Evolutionary conservation across 1,140 invertebrate genomes (phyloP), one percentile per base, ranked within the genome.

Genomic region (Philotrypesis tridentata): DNA sequence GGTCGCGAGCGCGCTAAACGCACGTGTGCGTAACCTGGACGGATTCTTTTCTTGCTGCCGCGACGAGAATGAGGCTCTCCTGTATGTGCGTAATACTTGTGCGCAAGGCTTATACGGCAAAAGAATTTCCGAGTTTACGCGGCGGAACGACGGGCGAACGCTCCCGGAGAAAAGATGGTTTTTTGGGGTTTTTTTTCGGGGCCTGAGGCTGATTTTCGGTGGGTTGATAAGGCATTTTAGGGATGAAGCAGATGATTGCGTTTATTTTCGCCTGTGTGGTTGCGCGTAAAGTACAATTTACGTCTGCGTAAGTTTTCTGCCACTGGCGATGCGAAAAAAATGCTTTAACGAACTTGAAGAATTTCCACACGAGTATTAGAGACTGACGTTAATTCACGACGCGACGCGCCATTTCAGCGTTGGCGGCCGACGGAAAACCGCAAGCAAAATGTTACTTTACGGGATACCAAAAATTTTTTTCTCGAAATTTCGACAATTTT

Each of bases 91-190:
- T 33, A 14, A 63, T 25, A 63, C n/a, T n/a, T n/a, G n/a, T 23
- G 17, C n/a, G 17, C n/a, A 31, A 43, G 14, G 12, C n/a, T n/a
- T 43, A 17, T 17, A 29, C 14, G 31, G 31, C 21, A 27, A 21
- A n/a, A n/a, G 61, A 63, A 63, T 23, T 63, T 63, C 60, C 17
- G 3, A 8, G 14, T 60, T 33, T 71, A 81, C n/a, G n/a, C 84
- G n/a, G 25, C 23, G 43, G 63, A 4, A 55, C n/a, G 76, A 85
- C 85, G 84, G 83, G 84, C 31, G 67, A 1, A 21, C 48, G 74
- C 60, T 4, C 25, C 7, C 21, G 76, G 40, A 84, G 83, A 61
- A 68, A 67, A 25, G 67, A n/a, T n/a, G 40, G 12, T n/a, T 72
- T 71, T 1, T 71, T 12, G n/a, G n/a, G n/a, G n/a, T 6, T 68